Conservation (phyloP, 2,797 vertebrate species). For the Adelosebastes latens region DNA sequence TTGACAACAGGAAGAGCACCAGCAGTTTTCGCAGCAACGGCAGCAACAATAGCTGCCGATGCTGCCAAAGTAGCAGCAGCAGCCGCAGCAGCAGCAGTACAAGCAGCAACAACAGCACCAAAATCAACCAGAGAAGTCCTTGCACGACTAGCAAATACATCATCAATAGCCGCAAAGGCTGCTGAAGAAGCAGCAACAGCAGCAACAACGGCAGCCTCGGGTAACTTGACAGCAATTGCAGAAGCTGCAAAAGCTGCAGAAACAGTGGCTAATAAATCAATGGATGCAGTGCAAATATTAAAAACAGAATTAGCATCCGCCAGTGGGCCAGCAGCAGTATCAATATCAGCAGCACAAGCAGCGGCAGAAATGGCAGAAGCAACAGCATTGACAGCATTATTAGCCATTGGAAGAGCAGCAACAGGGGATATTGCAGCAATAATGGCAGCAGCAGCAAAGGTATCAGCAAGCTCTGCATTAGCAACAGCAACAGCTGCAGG, state of each 20-base stretch:
- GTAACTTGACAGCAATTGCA: background rate
- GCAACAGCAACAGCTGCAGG: background rate
- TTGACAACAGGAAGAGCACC: background rate
- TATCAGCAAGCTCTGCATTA: background rate
- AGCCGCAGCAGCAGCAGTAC: constrained; percentile 20
- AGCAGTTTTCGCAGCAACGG: fast-evolving
- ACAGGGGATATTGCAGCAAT: background rate
- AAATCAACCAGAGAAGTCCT: background rate
- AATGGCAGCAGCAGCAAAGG: background rate
- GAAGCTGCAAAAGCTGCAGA: background rate
- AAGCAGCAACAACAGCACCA: background rate
- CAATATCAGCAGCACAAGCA: constrained; percentile 8
- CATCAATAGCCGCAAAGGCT: background rate
- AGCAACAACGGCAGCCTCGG: background rate
- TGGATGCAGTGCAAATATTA: background rate
- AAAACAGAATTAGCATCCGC: background rate
- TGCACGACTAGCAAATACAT: background rate
- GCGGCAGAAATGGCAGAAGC: constrained; percentile 7
- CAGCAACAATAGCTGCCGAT: background rate
- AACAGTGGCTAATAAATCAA: background rate
- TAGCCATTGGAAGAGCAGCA: background rate
- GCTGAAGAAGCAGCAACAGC: constrained; percentile 16
- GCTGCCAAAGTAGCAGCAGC: background rate
- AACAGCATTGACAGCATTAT: background rate
- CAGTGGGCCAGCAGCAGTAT: background rate